Conservation (phyloP, 2,888 invertebrate species). For the Drosophila subquinaria region DNA sequence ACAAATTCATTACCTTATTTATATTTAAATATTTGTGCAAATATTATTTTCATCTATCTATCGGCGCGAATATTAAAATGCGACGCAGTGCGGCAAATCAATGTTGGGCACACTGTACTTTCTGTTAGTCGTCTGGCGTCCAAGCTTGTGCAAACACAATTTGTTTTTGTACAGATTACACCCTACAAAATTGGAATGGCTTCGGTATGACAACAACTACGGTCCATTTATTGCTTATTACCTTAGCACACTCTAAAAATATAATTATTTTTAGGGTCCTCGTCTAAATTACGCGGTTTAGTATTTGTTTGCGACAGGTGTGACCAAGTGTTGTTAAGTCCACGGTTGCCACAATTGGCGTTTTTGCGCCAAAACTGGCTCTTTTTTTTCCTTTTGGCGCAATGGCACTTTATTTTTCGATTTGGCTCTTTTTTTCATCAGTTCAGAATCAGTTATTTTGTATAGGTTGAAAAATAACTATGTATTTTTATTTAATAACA, state of each 20-base stretch:
- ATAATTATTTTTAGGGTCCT: background rate
- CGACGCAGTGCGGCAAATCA: constrained; percentile 30
- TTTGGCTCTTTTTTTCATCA: too few relatives aligned
- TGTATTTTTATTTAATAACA: too few relatives aligned
- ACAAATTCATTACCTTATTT: constrained; percentile 4
- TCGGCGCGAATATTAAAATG: constrained; percentile 60
- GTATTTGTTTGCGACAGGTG: constrained; percentile 2
- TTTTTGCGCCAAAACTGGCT: too few relatives aligned
- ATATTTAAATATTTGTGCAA: constrained; percentile 1
- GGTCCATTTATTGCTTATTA: background rate
- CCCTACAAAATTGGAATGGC: background rate
- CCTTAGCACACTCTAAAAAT: background rate
- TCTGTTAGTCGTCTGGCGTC: background rate
- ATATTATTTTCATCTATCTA: constrained; percentile 14
- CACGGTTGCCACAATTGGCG: too few relatives aligned
- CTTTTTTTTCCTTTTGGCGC: too few relatives aligned
- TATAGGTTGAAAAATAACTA: too few relatives aligned
- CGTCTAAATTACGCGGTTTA: background rate
- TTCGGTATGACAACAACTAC: background rate
- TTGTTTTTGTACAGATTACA: background rate
- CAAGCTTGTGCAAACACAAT: background rate
- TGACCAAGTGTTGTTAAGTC: background rate
- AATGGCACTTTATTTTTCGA: too few relatives aligned
- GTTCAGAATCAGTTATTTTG: too few relatives aligned
- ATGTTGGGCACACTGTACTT: constrained; percentile 41